Base-by-base conservation (phyloP, 2,113 vertebrate genomes). In the Chaetorhynchus papuensis region DNA sequence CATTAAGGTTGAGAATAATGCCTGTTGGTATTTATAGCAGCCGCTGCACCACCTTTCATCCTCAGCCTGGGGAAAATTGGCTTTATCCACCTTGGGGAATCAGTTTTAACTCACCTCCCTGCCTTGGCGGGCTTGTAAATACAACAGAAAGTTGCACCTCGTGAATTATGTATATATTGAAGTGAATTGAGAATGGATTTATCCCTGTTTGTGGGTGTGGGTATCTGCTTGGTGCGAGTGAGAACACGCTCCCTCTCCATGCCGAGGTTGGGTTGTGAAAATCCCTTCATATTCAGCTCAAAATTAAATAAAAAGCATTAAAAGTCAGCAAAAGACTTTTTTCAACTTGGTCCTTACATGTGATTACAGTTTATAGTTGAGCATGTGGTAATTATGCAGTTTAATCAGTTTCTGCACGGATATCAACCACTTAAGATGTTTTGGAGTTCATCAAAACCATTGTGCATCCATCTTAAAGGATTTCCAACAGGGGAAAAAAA, bases 11-110 rank as follows among this genome's bases (percentile, higher is more conserved):
- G 91, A 89, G 77, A 93, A 68, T 56, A 70, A 95, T 77, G 79
- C 69, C 81, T 93, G 20, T 11, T n/a, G 84, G 63, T 89, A 90
- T 97, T 97, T 95, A 76, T 84, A 92, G 69, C 50, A 63, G 15
- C 49, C 59, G 47, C 42, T 63, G n/a, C 56, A 53, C 45, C 66
- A n/a, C 61, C 83, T 83, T 63, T 70, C 81, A 27, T 89, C 61
- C 61, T 75, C 31, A 4, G 68, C 37, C 35, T 10, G 2, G 71
- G 63, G n/a, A 72, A 50, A 27, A 20, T 35, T 9, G 16, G 47
- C 37, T 86, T 87, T 16, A 13, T 10, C 9, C 60, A 76, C 24
- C 30, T 44, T 19, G 57, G 39, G 70, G 33, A 64, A 35, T 60
- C 1, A 1, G 57, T 80, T 81, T 41, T 41, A n/a, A 8, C 13